phyloP scores from a whole-genome alignment of 2,113 vertebrate species.

The Eulemur rufifrons region DNA sequence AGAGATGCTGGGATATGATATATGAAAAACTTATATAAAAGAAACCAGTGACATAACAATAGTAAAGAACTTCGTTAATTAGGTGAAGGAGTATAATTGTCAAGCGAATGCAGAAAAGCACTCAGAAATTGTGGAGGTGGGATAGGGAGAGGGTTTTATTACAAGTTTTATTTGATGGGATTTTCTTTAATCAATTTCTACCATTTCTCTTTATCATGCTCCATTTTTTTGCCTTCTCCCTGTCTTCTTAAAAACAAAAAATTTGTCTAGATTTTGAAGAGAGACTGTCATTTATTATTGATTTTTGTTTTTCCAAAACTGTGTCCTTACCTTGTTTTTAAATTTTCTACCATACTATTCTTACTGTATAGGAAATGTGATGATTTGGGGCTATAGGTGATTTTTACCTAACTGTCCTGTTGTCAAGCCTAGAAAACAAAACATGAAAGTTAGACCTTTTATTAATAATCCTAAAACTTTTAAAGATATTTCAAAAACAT shows the following conservation, averaged over 20 bases:
- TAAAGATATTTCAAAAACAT: neutral
- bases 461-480: slow-evolving; percentile 32
- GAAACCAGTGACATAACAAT: neutral
- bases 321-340: neutral
- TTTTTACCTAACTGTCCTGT: slow-evolving; percentile 28
- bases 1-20: neutral
- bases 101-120: neutral
- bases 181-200: neutral
- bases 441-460: slow-evolving; percentile 8
- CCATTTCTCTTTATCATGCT: neutral
- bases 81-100: neutral
- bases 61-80: neutral
- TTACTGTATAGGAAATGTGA: neutral
- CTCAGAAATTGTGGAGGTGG: neutral
- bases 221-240: neutral
- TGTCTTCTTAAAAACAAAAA: slow-evolving; percentile 31
- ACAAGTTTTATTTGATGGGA: neutral
- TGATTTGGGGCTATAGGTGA: neutral
- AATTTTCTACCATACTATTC: neutral
- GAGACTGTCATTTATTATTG: neutral
- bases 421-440: slow-evolving; percentile 34
- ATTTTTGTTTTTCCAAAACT: slow-evolving; percentile 14
- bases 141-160: neutral
- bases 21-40: slow-evolving; percentile 1
- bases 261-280: slow-evolving; percentile 23